phyloP scores from a whole-genome alignment of 2,888 invertebrate species.

The Nysson spinosus region DNA sequence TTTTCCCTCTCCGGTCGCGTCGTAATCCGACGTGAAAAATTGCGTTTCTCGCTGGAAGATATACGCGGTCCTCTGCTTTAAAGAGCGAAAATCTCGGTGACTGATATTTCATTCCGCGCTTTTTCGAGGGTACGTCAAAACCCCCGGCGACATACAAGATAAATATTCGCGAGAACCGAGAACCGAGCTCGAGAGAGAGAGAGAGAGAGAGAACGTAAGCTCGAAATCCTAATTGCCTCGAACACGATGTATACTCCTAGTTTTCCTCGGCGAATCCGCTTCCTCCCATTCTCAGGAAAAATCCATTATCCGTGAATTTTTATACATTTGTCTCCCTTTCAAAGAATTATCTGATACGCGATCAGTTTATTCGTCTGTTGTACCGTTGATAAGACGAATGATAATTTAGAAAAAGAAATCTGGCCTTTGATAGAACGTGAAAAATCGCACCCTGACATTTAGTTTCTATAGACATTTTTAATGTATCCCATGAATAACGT shows the following conservation, averaged over 20 bases:
- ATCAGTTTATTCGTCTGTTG: too few species aligned
- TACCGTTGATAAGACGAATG: too few species aligned
- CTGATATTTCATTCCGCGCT: slow-evolving; percentile 47
- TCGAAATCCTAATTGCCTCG: slow-evolving; percentile 32
- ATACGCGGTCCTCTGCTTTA: slow-evolving; percentile 50
- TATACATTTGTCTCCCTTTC: too few species aligned
- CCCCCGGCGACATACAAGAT: slow-evolving; percentile 24
- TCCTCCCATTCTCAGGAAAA: too few species aligned
- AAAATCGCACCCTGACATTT: too few species aligned
- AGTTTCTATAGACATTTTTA: too few species aligned
- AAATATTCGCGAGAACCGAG: slow-evolving; percentile 30
- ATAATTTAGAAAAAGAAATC: too few species aligned
- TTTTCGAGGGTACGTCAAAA: slow-evolving; percentile 28
- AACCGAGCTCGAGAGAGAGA: too few species aligned
- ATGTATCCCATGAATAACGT: too few species aligned
- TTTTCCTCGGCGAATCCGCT: background rate
- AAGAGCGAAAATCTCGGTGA: slow-evolving; percentile 53
- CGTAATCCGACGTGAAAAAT: slow-evolving; percentile 69
- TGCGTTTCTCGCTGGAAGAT: slow-evolving; percentile 56
- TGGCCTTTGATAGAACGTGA: too few species aligned
- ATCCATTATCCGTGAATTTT: too few species aligned
- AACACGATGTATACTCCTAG: background rate
- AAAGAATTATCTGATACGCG: too few species aligned
- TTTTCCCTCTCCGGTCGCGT: slow-evolving; percentile 2
- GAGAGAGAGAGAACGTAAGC: background rate